Evolutionary conservation across 2,113 vertebrate species (phyloP), one percentile per base, ranked within the genome.

Genomic region (Entomyzon cyanotis): DNA sequence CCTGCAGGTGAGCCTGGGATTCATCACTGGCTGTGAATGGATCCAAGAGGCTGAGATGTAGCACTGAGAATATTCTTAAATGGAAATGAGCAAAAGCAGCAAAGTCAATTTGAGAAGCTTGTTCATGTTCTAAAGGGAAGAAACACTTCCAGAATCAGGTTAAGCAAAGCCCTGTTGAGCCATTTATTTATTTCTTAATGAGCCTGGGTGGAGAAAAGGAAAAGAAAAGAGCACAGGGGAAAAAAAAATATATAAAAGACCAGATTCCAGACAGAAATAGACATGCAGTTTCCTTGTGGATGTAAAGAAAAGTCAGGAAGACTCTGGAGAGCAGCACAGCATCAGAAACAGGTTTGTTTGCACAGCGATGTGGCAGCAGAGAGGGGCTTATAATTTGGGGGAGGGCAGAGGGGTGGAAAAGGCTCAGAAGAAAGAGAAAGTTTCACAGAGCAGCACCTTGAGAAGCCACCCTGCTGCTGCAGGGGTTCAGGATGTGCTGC

Each of bases 161-260:
- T 86, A 94, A 90, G 89, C 85, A 85, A 93, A 92, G 63, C 67
- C 63, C 71, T 65, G 9, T 49, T 73, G 91, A 96, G 52, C 33
- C 44, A 65, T 35, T 80, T 90, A 95, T 12, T 84, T 77, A 95
- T 95, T 96, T 84, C 74, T 93, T 84, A 97, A 91, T 58, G 77
- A 95, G 62, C 30, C 20, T 27, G 12, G 25, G 23, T 22, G 15
- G 17, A 7, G n/a, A 84, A 60, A 42, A 42, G 12, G 44, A 46
- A 59, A 53, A 77, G 44, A 46, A 59, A 53, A 77, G 44, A 42
- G 37, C 28, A 39, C 16, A 21, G 15, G 10, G 12, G 12, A 65
- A 12, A 24, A 2, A 17, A 10, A 23, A 37, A 31, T 7, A 76
- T 17, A 73, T 70, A 92, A 91, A 94, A 82, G 84, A 62, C 39